Conservation (phyloP, 2,113 vertebrate species). For the Pygoscelis antarcticus region DNA sequence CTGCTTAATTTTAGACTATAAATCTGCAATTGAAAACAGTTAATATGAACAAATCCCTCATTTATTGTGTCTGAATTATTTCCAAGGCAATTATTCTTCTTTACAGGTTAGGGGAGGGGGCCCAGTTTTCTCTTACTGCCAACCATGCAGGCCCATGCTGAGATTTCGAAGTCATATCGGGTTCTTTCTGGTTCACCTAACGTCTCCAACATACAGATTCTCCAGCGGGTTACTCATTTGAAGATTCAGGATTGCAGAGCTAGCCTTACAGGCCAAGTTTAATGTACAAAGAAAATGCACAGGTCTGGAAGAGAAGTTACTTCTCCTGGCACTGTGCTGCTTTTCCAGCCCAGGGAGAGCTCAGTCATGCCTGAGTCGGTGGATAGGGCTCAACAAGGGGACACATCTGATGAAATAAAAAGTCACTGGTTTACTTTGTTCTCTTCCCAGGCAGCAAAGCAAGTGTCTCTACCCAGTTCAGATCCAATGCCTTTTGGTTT, state of each 20-base stretch:
- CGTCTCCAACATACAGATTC: background rate
- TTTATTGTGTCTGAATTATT: slow-evolving; percentile 32
- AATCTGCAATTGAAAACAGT: slow-evolving; percentile 6
- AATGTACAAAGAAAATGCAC: background rate
- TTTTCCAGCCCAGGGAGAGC: background rate
- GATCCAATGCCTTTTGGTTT: background rate
- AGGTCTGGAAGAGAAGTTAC: background rate
- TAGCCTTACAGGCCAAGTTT: background rate
- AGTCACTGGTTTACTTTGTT: background rate
- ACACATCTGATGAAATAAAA: background rate
- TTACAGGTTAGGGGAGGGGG: background rate
- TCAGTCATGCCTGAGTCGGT: background rate
- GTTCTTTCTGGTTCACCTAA: background rate
- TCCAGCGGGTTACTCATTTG: background rate
- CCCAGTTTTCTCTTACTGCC: background rate
- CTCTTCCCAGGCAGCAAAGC: background rate
- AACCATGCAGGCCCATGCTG: background rate
- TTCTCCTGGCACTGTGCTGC: background rate
- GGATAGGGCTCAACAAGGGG: background rate
- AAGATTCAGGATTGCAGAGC: background rate
- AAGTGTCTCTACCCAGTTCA: background rate
- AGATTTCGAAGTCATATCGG: background rate
- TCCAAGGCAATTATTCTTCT: slow-evolving; percentile 38
- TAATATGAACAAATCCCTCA: background rate
- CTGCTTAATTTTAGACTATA: slow-evolving; percentile 37